phyloP scores from a whole-genome alignment of 2,888 invertebrate genomes.

The Drosophila flavopinicola region DNA sequence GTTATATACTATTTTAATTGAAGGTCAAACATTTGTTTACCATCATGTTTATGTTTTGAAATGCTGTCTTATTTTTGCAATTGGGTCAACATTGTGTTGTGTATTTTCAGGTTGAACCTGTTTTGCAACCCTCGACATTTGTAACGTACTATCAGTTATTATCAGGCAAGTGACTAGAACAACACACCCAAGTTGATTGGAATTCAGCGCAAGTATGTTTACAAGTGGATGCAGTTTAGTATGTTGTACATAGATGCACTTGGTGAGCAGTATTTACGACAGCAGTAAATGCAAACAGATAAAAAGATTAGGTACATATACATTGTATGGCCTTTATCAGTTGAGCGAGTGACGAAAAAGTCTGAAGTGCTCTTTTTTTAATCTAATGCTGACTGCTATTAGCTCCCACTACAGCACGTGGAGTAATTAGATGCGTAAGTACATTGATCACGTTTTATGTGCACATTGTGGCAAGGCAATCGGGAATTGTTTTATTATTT shows the following conservation, averaged over 20 bases:
- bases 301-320: background rate
- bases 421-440: background rate
- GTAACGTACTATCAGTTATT: conserved; percentile 28
- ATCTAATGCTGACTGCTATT: background rate
- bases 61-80: background rate
- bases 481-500: background rate
- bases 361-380: too few relatives aligned
- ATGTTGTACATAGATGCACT: background rate
- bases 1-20: too few relatives aligned
- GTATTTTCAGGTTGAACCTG: conserved; percentile 2
- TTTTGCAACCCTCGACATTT: conserved; percentile 10
- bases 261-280: conserved; percentile 1
- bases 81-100: background rate
- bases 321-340: background rate
- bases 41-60: too few relatives aligned
- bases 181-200: conserved; percentile 33
- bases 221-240: background rate
- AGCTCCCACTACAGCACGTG: background rate
- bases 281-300: background rate
- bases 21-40: too few relatives aligned
- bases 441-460: background rate
- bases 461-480: background rate
- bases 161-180: conserved; percentile 31
- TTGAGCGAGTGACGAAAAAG: background rate
- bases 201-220: conserved; percentile 15